These are phyloP conservation scores for Stenopsyche tienmushanensis DNA, from an alignment of 1,140 invertebrate species.

Conservation along the genomic window DNA sequence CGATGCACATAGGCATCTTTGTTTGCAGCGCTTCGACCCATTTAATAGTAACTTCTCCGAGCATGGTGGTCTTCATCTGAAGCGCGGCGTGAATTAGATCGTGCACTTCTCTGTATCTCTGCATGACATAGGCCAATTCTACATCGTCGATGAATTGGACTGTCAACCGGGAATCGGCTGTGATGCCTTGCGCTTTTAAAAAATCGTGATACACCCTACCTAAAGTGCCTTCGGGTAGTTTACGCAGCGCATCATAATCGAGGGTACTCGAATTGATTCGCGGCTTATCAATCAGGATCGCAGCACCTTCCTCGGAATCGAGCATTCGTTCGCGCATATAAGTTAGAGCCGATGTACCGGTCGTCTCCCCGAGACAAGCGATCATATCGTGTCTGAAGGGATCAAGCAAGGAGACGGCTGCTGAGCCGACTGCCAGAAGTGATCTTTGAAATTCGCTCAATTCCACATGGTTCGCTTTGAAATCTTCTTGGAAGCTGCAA, in stretches of 20 bases:
- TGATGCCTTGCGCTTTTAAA: slow-evolving; percentile 81
- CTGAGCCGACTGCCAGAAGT: slow-evolving; percentile 78
- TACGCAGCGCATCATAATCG: slow-evolving; percentile 70
- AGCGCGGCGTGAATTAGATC: slow-evolving; percentile 91
- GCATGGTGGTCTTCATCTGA: slow-evolving; percentile 94
- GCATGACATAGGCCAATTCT: slow-evolving; percentile 94
- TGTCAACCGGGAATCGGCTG: slow-evolving; percentile 83
- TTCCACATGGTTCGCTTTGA: slow-evolving; percentile 66
- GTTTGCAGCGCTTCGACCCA: slow-evolving; percentile 96
- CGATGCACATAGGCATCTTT: slow-evolving; percentile 85
- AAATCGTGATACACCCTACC: slow-evolving; percentile 85
- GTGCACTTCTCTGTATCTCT: slow-evolving; percentile 94
- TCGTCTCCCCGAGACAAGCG: slow-evolving; percentile 88
- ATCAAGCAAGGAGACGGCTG: slow-evolving; percentile 69
- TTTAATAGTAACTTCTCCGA: slow-evolving; percentile 90
- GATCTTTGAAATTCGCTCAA: slow-evolving; percentile 72
- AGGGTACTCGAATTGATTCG: slow-evolving; percentile 84
- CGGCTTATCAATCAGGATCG: slow-evolving; percentile 78
- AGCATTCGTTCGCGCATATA: slow-evolving; percentile 70
- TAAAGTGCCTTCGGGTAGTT: slow-evolving; percentile 76
- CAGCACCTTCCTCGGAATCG: slow-evolving; percentile 64
- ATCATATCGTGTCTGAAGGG: slow-evolving; percentile 89
- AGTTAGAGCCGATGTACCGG: slow-evolving; percentile 69
- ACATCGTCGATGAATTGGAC: slow-evolving; percentile 92
- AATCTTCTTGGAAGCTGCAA: slow-evolving; percentile 52